phyloP scores from a whole-genome alignment of 2,888 invertebrate species.

The Nomada ferruginata region DNA sequence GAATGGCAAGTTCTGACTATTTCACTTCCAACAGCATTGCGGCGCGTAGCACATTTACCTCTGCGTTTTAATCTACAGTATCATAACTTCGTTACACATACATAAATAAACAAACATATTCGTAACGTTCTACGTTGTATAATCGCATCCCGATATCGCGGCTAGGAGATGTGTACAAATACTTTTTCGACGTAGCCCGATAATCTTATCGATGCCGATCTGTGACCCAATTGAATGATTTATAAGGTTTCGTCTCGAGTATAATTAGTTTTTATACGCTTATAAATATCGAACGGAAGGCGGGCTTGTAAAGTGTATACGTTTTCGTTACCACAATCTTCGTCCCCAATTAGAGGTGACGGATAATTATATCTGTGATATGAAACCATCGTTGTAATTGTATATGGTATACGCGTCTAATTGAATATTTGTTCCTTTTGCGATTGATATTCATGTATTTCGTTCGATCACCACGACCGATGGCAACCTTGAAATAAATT shows the following conservation, averaged over 20 bases:
- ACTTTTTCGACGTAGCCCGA: conserved; percentile 15
- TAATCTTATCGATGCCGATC: conserved; percentile 44
- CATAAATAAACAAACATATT: conserved; percentile 20
- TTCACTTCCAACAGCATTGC: not conserved
- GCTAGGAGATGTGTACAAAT: not conserved
- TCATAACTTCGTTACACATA: not conserved
- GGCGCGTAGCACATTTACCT: not conserved
- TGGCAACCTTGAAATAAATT: conserved; percentile 16
- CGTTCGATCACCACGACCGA: not conserved
- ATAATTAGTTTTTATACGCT: conserved; percentile 35
- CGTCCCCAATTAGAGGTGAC: conserved; percentile 24
- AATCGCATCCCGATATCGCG: conserved; percentile 28
- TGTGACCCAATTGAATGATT: conserved; percentile 44
- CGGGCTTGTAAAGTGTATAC: not conserved
- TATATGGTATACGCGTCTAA: no score
- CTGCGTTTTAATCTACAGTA: no score
- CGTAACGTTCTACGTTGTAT: not conserved
- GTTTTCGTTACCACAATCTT: conserved; percentile 23
- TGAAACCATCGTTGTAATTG: conserved; percentile 36
- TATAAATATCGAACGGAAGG: conserved; percentile 23
- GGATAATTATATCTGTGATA: conserved; percentile 8
- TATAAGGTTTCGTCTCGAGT: conserved; percentile 27
- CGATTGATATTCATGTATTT: conserved; percentile 39
- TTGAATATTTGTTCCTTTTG: not conserved
- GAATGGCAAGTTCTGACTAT: not conserved